A percentile compares a stretch with the other conserved stretches of the same genome.
Conservation (phyloP, 2,113 vertebrate genomes). For the Ailuropoda melanoleuca region DNA sequence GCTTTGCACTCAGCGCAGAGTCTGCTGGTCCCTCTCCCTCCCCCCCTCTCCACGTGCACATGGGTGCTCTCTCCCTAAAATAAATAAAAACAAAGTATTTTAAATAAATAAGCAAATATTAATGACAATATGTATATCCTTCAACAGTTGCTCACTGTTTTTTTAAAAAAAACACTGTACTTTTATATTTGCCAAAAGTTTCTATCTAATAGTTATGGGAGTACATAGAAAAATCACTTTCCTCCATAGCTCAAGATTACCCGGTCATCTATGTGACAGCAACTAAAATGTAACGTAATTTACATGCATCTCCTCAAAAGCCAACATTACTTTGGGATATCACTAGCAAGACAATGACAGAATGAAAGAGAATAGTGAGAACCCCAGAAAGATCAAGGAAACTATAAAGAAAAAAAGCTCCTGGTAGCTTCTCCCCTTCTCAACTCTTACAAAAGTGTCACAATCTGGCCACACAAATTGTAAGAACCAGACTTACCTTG, state of each 20-base stretch:
- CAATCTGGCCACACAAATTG: not conserved
- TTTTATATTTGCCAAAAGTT: not conserved
- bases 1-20: not conserved
- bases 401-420: not conserved
- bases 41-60: not conserved
- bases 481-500: slow-evolving; percentile 82
- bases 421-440: not conserved
- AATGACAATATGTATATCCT: not conserved
- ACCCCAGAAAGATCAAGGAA: not conserved
- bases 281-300: not conserved
- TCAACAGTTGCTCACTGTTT: not conserved
- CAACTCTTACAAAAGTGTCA: not conserved
- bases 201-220: not conserved
- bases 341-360: not conserved
- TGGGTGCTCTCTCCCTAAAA: not conserved
- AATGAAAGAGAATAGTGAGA: not conserved
- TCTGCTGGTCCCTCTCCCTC: not conserved
- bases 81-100: not conserved
- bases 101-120: not conserved
- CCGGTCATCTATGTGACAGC: not conserved
- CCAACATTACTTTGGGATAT: not conserved
- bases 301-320: not conserved
- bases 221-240: not conserved
- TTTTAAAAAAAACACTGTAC: not conserved
- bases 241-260: not conserved